Percentiles rank a stretch among this genome's conserved stretches.
These are phyloP conservation scores for Drosophila serrata DNA, from an alignment of 1,140 invertebrate genomes.

Conservation along the genomic window DNA sequence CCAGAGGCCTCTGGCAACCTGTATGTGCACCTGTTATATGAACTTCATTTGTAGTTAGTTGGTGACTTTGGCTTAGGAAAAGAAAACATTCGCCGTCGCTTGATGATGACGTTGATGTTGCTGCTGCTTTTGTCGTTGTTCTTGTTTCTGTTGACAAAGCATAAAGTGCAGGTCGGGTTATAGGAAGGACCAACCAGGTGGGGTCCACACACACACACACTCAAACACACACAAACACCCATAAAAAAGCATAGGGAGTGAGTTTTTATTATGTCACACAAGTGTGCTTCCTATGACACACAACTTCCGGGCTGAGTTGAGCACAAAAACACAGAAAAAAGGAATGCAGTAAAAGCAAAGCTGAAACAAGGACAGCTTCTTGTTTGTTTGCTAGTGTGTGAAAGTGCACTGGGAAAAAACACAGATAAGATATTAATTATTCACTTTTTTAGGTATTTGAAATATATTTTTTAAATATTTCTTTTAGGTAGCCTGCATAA, in stretches of 20 bases:
- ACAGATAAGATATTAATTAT: too few species aligned
- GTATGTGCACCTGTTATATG: conserved; percentile 25
- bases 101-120: conserved; percentile 43
- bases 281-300: conserved; percentile 81
- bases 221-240: conserved; percentile 5
- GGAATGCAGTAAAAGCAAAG: conserved; percentile 16
- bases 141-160: conserved; percentile 61
- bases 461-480: background rate
- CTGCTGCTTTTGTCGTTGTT: conserved; percentile 30
- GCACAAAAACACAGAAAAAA: conserved; percentile 31
- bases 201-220: conserved; percentile 20
- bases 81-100: conserved; percentile 62
- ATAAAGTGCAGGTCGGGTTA: conserved; percentile 65
- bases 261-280: conserved; percentile 81
- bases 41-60: conserved; percentile 43
- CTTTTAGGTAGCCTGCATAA: too few species aligned
- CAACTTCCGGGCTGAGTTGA: conserved; percentile 68
- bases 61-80: conserved; percentile 57
- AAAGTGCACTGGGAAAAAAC: background rate
- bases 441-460: background rate
- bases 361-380: conserved; percentile 37
- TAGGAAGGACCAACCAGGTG: conserved; percentile 20
- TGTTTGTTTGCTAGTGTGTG: conserved; percentile 16
- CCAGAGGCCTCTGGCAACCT: conserved; percentile 14
- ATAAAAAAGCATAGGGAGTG: conserved; percentile 54